phyloP scores from a whole-genome alignment of 35 echinoderm and acorn worm species.

The Apostichopus californicus region DNA sequence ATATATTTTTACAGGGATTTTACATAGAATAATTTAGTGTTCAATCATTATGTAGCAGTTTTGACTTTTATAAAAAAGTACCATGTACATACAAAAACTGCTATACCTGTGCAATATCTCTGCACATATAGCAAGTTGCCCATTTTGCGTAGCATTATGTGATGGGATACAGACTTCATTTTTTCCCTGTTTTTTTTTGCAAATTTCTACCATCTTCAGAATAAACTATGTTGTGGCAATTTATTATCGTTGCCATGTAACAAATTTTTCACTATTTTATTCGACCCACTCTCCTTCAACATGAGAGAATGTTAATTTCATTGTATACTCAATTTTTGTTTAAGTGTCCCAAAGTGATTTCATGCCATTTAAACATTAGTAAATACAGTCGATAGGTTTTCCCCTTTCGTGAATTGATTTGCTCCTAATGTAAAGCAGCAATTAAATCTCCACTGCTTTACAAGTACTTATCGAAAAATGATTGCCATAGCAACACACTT shows the following conservation, averaged over 20 bases:
- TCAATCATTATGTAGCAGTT: no score
- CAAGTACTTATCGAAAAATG: constrained; percentile 1
- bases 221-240: no score
- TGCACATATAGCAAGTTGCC: no score
- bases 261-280: not conserved
- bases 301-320: not conserved
- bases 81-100: no score
- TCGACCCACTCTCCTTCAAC: not conserved
- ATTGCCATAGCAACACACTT: constrained; percentile 25
- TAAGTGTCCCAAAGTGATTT: constrained; percentile 4
- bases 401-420: constrained; percentile 33
- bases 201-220: no score
- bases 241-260: not conserved
- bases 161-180: no score
- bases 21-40: no score
- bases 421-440: constrained; percentile 16
- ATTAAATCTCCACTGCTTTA: constrained; percentile 26
- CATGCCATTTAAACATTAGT: constrained; percentile 16
- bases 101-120: no score
- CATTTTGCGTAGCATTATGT: no score
- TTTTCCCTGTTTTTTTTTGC: no score
- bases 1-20: no score
- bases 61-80: no score
- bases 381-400: not conserved
- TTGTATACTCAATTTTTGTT: not conserved